Evolutionary conservation across 2,888 invertebrate genomes (phyloP), one percentile per base, ranked within the genome.

Genomic region (Rhabditoides inermis): DNA sequence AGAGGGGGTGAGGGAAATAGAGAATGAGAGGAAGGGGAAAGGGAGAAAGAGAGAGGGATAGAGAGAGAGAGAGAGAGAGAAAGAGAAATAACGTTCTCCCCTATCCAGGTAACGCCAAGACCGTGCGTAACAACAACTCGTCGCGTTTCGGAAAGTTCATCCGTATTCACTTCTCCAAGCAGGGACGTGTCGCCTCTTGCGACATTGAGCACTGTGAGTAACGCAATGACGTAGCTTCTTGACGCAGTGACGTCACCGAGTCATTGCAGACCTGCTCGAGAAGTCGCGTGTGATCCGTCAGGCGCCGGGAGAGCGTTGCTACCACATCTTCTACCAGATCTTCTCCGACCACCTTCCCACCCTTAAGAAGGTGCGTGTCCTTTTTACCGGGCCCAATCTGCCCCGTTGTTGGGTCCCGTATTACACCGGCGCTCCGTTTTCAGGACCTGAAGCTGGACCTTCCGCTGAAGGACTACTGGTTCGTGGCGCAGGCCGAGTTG

Each of bases 81-180:
- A 22, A 44, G 7, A 12, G 7, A n/a, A n/a, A 22, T n/a, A 10
- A 2, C 12, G 10, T 18, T 32, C 15, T n/a, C 15, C 4, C 6
- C 35, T 40, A 18, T 54, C 91, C 90, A 81, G 91, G 92, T 88
- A 94, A 94, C 85, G 92, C 92, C 80, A 92, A 92, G 86, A 94
- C 92, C 79, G 90, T 91, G 82, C 90, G 95, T 87, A 98, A 98
- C 84, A 95, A 98, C 84, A 98, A 98, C 88, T 95, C 95, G 64
- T 98, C 95, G 72, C 91, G 95, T 86, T 98, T 98, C 88, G 95
- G 92, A 87, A 98, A 98, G 88, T 98, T 98, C 87, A 98, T 98
- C 84, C 90, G 98, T 86, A 98, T 98, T 81, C 98, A 99, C 82
- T 98, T 98, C 84, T 94, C 94, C 71, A 89, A 91, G 73, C 62